Base-by-base conservation (phyloP, 2,797 vertebrate species). In the Tamandua tetradactyla region DNA sequence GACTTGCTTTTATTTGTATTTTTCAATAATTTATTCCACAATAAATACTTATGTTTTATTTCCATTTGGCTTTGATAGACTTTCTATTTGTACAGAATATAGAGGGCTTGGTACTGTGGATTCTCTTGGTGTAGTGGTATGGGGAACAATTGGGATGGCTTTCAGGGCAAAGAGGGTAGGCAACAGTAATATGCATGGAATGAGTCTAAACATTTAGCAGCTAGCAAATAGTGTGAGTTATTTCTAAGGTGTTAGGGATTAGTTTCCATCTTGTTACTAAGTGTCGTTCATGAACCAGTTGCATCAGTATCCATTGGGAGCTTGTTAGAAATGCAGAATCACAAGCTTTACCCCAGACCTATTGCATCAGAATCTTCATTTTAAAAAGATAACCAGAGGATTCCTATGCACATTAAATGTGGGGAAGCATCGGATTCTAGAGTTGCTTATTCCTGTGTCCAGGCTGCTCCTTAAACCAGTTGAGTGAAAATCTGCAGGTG, bases 151-250 rank as follows among this genome's bases (percentile, higher is more conserved):
- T 78, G 27, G 4, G 42, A 55, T 66, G n/a, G 30, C 66, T 84
- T 44, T 44, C 7, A 30, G 32, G 15, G 52, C 62, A 27, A 86
- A 82, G 27, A 32, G n/a, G 1, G 35, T 44, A 32, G 47, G 76
- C 75, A 83, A 61, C 3, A 59, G 30, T 64, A 96, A 88, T 83
- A 85, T 4, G 25, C 68, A 89, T 7, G 47, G 47, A 4, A 22
- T 91, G 59, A 59, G 35, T 83, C n/a, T 91, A 68, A 94, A 89
- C 42, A 57, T 61, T 69, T n/a, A n/a, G 62, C 74, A 83, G 23
- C 20, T 66, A 76, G 52, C 55, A 52, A 81, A 85, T 40, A 5
- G 9, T 10, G 37, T 13, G 55, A 85, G 57, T 37, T 81, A 11
- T 23, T 92, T 92, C 35, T 93, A 1, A 9, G 30, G 37, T 35